Conservation (phyloP, 2,113 vertebrate genomes). For the Erpornis zantholeuca region DNA sequence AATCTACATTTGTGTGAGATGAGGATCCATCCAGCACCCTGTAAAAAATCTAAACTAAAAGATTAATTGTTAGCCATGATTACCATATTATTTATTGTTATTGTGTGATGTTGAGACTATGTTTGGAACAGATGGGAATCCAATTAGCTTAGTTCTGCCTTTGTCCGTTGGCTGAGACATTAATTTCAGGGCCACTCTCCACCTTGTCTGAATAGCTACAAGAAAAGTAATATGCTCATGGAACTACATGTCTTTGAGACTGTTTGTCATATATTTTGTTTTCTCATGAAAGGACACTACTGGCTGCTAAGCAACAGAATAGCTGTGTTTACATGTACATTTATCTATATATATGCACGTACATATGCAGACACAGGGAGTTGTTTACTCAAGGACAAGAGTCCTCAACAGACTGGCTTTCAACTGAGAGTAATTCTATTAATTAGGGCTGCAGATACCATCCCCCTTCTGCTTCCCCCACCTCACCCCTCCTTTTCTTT, state of each 20-base stretch:
- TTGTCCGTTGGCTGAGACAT: constrained; percentile 55
- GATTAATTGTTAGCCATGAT: constrained; percentile 45
- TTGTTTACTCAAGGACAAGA: constrained; percentile 53
- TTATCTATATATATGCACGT: constrained; percentile 2
- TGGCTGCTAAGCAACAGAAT: constrained; percentile 70
- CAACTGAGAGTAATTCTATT: constrained; percentile 64
- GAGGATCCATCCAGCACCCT: not conserved
- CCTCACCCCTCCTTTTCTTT: constrained; percentile 17
- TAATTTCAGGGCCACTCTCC: constrained; percentile 59
- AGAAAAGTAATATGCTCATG: constrained; percentile 11
- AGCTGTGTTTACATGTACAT: not conserved
- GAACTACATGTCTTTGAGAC: not conserved
- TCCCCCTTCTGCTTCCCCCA: constrained; percentile 31
- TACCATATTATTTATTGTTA: constrained; percentile 43
- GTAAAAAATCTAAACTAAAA: constrained; percentile 9
- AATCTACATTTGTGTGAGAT: not conserved
- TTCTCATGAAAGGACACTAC: constrained; percentile 29
- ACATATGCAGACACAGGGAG: not conserved
- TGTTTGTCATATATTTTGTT: constrained; percentile 21
- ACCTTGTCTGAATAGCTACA: not conserved
- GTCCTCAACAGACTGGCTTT: constrained; percentile 52
- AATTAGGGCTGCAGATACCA: constrained; percentile 50
- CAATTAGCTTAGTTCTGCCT: constrained; percentile 64
- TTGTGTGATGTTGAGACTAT: constrained; percentile 43
- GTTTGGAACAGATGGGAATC: constrained; percentile 68